A percentile compares a stretch with the other conserved stretches of the same genome.
These are phyloP conservation scores for Nephila pilipes DNA, from an alignment of 1,140 invertebrate genomes.

Conservation along the genomic window DNA sequence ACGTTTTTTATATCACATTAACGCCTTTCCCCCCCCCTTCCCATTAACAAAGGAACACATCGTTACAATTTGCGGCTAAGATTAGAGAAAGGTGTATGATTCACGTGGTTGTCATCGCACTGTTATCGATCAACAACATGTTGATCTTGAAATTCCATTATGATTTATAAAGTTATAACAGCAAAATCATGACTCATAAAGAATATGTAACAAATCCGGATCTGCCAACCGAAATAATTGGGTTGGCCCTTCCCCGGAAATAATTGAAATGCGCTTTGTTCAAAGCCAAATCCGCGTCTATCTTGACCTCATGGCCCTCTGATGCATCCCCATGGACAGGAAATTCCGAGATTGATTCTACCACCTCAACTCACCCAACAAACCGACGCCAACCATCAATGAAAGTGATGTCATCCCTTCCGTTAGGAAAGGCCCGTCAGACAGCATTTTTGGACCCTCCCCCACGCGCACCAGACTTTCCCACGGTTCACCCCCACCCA, in stretches of 20 bases:
- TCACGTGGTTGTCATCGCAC: no score
- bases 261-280: neutral
- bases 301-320: neutral
- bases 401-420: slow-evolving; percentile 61
- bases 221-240: no score
- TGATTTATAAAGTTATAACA: no score
- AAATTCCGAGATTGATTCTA: slow-evolving; percentile 4
- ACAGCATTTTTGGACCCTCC: slow-evolving; percentile 37
- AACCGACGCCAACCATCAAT: neutral
- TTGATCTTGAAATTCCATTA: no score
- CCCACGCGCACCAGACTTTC: neutral
- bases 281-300: neutral
- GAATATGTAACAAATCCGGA: no score
- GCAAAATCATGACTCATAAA: no score
- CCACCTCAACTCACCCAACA: neutral
- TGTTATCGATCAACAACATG: no score
- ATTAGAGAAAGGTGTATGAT: no score
- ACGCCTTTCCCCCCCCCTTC: no score
- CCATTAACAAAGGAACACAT: no score
- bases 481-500: neutral
- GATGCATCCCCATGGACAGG: neutral
- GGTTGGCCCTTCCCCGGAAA: neutral
- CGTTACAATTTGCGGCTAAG: no score
- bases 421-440: slow-evolving; percentile 42
- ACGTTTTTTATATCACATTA: no score